Base-by-base conservation (phyloP, 2,113 vertebrate genomes). In the Atractosteus spatula region DNA sequence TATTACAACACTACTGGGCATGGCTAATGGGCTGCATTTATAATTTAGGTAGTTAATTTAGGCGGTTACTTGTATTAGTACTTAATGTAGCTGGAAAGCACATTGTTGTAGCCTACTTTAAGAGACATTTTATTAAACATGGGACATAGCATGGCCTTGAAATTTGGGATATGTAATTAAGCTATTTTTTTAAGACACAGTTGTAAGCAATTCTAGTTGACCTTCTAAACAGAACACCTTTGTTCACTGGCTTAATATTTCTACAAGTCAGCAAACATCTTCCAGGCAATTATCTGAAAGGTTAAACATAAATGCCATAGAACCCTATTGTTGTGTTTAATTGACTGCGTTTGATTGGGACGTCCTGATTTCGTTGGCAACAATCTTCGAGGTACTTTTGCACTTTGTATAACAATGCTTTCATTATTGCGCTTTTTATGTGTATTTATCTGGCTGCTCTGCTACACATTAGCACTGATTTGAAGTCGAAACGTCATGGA, bases 171-270 rank as follows among this genome's bases (percentile, higher is more conserved):
- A n/a, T 11, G 29, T 43, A 65, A 65, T 65, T n/a, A 65, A 41
- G 8, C 41, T 65, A 41, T 41, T 41, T 29, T 64, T 65, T 17
- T 17, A 65, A 12, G 62, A 65, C 62, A 65, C 62, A 65, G 29
- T 65, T 65, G 62, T 43, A 44, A 69, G 67, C 47, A 69, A 69
- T 69, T 69, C 8, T n/a, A 55, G 29, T 17, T 41, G 47, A 69
- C 67, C 47, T 69, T 69, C 17, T 54, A 69, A 69, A 55, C 42
- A 45, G 13, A 45, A 3, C 11, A 45, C 42, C 42, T 43, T 71
- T 68, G 68, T 78, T 82, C 74, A 73, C 74, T 69, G 78, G 72
- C 77, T 74, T 70, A 74, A 78, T 68, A 67, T 84, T 86, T n/a
- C 17, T 10, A 41, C 8, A 5, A 29, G 41, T 2, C 67, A 11